phyloP scores from a whole-genome alignment of 1,140 invertebrate species.

The Lysiphlebus fabarum region DNA sequence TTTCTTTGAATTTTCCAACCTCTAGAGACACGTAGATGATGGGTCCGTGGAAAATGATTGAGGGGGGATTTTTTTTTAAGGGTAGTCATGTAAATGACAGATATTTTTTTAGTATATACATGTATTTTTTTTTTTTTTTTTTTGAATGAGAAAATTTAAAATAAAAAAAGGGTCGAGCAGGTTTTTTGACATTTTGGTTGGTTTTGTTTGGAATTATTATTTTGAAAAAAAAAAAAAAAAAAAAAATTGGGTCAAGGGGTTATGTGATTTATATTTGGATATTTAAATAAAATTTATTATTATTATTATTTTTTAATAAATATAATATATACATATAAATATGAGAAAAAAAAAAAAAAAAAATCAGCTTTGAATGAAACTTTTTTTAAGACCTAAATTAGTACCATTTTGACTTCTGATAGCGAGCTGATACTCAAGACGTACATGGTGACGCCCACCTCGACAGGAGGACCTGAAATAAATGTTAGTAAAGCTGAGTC shows the following conservation, averaged over 20 bases:
- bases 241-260: too few species aligned
- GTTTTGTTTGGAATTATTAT: too few species aligned
- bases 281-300: neutral
- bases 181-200: too few species aligned
- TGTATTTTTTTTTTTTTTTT: constrained; percentile 15
- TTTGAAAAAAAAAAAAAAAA: too few species aligned
- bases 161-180: neutral
- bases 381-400: constrained; percentile 54
- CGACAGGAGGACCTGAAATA: constrained; percentile 88
- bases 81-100: constrained; percentile 19
- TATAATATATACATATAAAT: too few species aligned
- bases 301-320: too few species aligned
- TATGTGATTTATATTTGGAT: too few species aligned
- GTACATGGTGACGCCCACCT: constrained; percentile 97
- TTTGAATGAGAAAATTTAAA: too few species aligned
- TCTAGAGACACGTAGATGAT: too few species aligned
- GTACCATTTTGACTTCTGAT: constrained; percentile 99
- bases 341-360: constrained; percentile 38
- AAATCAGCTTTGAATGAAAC: constrained; percentile 20
- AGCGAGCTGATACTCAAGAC: constrained; percentile 98
- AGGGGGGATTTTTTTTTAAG: too few species aligned
- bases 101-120: constrained; percentile 23
- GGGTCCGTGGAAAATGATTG: neutral
- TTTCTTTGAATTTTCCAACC: too few species aligned
- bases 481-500: constrained; percentile 55